phyloP scores from a whole-genome alignment of 2,888 invertebrate genomes.

The Netelia fuscicornis region DNA sequence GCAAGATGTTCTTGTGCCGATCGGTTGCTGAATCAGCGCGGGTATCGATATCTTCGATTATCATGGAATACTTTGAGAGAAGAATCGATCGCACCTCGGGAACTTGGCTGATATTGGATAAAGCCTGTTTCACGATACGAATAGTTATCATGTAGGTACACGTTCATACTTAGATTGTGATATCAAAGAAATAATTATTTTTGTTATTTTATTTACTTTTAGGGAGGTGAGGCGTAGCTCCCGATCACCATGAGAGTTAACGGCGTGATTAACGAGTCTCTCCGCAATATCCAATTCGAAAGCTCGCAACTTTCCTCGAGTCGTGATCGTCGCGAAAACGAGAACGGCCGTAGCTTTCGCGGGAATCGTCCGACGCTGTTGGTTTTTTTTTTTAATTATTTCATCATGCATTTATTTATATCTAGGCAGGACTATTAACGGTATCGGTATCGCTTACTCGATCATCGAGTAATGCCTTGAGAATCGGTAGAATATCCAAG shows the following conservation, averaged over 20 bases:
- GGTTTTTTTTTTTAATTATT: constrained; percentile 30
- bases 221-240: constrained; percentile 70
- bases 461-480: constrained; percentile 79
- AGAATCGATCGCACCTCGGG: constrained; percentile 71
- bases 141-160: too few species aligned
- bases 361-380: constrained; percentile 71
- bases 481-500: constrained; percentile 77
- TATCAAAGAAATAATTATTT: not conserved
- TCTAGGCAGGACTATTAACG: not conserved
- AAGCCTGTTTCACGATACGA: constrained; percentile 63
- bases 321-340: constrained; percentile 74
- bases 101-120: constrained; percentile 75
- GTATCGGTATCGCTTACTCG: constrained; percentile 73
- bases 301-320: constrained; percentile 71
- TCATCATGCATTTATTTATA: constrained; percentile 28
- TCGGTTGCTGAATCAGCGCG: constrained; percentile 59
- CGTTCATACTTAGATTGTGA: not conserved
- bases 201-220: constrained; percentile 66
- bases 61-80: constrained; percentile 55
- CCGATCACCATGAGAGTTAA: constrained; percentile 59
- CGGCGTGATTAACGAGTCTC: constrained; percentile 71
- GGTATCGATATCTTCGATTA: constrained; percentile 69
- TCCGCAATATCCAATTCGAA: constrained; percentile 70
- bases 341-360: constrained; percentile 71
- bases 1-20: constrained; percentile 72